phyloP scores from a whole-genome alignment of 1,140 invertebrate genomes.

The Panulirus ornatus region DNA sequence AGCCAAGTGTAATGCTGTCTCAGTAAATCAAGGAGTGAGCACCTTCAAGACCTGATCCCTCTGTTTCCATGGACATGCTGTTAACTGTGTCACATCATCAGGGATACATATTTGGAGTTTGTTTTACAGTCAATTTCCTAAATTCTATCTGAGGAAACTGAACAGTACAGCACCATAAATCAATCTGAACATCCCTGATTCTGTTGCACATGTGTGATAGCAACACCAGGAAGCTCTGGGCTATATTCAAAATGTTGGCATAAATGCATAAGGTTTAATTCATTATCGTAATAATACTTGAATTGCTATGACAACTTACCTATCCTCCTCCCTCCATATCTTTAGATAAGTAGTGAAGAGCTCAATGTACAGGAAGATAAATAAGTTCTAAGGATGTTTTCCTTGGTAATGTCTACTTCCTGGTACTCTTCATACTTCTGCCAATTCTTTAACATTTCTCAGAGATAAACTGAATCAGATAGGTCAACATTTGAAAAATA shows the following conservation, averaged over 20 bases:
- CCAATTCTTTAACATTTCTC: no score
- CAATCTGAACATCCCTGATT: constrained; percentile 1
- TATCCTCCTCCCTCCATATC: no score
- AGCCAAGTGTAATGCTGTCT: constrained; percentile 37
- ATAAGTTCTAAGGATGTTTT: no score
- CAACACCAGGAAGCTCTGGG: constrained; percentile 30
- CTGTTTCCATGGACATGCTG: constrained; percentile 44
- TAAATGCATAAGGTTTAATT: neutral
- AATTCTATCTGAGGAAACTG: neutral
- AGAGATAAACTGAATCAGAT: neutral
- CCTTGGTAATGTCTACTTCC: no score
- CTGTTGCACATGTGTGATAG: constrained; percentile 25
- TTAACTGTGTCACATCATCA: constrained; percentile 47
- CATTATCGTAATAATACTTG: no score
- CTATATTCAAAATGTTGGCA: constrained; percentile 15
- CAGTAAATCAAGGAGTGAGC: constrained; percentile 38
- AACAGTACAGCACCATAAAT: neutral
- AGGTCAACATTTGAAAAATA: constrained; percentile 29
- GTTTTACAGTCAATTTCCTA: neutral
- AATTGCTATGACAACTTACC: no score
- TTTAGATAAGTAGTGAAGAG: no score
- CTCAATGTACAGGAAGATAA: no score
- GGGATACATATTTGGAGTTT: constrained; percentile 19
- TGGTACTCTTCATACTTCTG: no score
- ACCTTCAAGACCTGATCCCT: constrained; percentile 47